Percentiles rank a stretch among this genome's conserved stretches.
Conservation (phyloP, 1,140 invertebrate species). For the Chionoecetes opilio region DNA sequence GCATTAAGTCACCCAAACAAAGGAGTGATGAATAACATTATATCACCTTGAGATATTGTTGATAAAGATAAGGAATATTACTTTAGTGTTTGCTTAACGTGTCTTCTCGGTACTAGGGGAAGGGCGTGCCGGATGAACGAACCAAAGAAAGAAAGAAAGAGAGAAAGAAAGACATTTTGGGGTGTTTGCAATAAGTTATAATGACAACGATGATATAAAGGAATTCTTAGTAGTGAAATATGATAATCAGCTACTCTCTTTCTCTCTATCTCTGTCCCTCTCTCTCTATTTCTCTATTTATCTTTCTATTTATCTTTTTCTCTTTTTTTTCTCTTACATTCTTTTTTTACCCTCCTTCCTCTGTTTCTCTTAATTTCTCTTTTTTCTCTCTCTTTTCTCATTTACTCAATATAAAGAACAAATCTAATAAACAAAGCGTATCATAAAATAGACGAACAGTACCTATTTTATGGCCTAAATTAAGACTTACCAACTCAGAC, state of each 20-base stretch:
- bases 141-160: background rate
- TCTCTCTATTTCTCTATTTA: background rate
- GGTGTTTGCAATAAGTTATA: background rate
- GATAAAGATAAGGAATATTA: constrained; percentile 5
- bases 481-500: too few species aligned
- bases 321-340: background rate
- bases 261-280: constrained; percentile 5
- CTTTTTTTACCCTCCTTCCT: background rate
- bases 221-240: background rate
- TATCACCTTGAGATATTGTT: background rate
- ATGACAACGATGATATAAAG: background rate
- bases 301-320: background rate
- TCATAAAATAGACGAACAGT: too few species aligned
- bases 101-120: background rate
- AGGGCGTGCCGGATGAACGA: background rate
- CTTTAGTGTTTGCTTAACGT: constrained; percentile 10
- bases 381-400: background rate
- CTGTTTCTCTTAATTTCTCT: background rate
- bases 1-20: background rate
- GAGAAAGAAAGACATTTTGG: background rate
- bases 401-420: background rate
- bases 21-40: background rate
- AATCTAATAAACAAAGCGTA: background rate
- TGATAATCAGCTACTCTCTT: background rate
- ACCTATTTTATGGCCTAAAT: too few species aligned